These are phyloP conservation scores for Aldrovandia affinis DNA, from an alignment of 2,797 vertebrate species.

Conservation along the genomic window DNA sequence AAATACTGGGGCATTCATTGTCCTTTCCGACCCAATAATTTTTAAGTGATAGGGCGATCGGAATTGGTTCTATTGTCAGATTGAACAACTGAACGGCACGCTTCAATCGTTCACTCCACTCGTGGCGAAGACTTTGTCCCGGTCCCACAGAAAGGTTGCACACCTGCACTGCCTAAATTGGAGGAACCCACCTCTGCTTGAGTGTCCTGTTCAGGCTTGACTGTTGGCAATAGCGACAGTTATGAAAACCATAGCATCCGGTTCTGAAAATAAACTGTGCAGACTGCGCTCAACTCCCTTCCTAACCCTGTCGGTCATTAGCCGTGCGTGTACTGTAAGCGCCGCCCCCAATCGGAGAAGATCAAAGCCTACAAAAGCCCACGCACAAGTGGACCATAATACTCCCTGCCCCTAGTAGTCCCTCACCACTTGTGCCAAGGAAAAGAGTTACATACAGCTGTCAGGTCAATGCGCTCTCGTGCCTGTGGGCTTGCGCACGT, in stretches of 20 bases:
- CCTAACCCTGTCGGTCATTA: not conserved
- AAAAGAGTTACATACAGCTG: not conserved
- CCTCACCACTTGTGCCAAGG: not conserved
- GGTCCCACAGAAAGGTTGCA: not conserved
- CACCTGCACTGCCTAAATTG: not conserved
- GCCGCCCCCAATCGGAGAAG: not conserved
- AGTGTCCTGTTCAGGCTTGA: not conserved
- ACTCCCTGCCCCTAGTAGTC: not conserved
- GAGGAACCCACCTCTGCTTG: not conserved
- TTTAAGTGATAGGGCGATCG: constrained; percentile 35
- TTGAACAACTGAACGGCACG: no score
- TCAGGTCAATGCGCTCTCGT: not conserved
- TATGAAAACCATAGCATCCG: no score
- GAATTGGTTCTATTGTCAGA: constrained; percentile 22
- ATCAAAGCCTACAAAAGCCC: not conserved
- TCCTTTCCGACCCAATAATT: constrained; percentile 32
- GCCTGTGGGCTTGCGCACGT: not conserved
- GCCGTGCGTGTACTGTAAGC: not conserved
- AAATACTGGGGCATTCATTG: not conserved
- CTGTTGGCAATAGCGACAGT: not conserved
- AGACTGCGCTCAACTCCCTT: not conserved
- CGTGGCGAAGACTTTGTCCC: no score
- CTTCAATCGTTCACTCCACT: no score
- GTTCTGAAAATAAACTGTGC: not conserved
- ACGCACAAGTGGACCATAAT: not conserved